Evolutionary conservation across 2,113 vertebrate genomes (phyloP).

Genomic region (Hyperoodon ampullatus): DNA sequence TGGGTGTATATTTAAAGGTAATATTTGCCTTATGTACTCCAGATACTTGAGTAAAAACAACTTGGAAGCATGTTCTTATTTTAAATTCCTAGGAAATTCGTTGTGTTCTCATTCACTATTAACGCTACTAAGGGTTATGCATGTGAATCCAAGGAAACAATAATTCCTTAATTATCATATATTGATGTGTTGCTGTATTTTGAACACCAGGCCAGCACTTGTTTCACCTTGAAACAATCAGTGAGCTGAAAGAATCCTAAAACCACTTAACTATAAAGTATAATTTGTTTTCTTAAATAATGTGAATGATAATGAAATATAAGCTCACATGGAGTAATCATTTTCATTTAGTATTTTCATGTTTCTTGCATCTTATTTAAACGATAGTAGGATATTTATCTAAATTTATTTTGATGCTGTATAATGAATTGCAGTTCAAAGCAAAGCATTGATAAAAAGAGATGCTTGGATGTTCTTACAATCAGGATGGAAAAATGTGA

Average conservation of each 20-base stretch:
- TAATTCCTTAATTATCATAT: background rate
- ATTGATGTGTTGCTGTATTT: background rate
- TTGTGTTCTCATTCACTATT: background rate
- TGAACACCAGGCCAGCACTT: background rate
- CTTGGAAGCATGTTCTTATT: too few relatives aligned
- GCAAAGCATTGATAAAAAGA: conserved; percentile 24
- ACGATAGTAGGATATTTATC: background rate
- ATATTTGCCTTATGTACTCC: too few relatives aligned
- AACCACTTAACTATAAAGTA: conserved; percentile 7
- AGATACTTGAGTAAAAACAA: too few relatives aligned
- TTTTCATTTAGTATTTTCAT: conserved; percentile 40
- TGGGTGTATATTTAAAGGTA: too few relatives aligned
- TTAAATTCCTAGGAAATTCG: too few relatives aligned
- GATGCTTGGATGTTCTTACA: background rate
- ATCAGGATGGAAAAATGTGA: background rate
- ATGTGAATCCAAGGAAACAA: background rate
- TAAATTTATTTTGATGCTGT: background rate
- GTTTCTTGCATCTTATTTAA: background rate
- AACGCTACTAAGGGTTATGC: background rate
- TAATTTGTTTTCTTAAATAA: conserved; percentile 38
- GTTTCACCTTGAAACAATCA: conserved; percentile 42
- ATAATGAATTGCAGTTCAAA: background rate
- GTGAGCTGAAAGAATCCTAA: background rate
- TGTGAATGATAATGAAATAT: conserved; percentile 15
- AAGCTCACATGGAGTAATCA: background rate